These are phyloP conservation scores for Aspidiotus rigidus DNA, from an alignment of 2,888 invertebrate genomes.

Conservation along the genomic window DNA sequence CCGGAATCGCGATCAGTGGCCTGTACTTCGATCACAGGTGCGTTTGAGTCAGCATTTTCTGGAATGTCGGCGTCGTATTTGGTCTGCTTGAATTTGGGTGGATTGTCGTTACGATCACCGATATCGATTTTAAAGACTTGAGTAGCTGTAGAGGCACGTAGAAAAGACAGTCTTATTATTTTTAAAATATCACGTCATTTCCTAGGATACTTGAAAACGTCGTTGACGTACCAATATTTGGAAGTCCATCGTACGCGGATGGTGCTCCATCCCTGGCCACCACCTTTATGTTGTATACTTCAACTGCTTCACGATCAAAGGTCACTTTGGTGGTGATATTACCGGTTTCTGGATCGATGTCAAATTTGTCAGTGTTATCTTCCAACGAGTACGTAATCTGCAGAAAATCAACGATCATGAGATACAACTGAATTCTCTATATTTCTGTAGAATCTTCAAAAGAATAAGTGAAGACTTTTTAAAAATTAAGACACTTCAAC, in stretches of 20 bases:
- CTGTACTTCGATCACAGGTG: slow-evolving; percentile 74
- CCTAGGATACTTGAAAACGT: background rate
- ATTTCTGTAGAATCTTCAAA: too few species aligned
- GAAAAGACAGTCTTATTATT: background rate
- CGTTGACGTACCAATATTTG: slow-evolving; percentile 53
- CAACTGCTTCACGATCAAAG: slow-evolving; percentile 79
- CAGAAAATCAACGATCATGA: background rate
- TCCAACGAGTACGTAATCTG: slow-evolving; percentile 64
- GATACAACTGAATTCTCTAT: too few species aligned
- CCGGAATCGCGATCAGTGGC: slow-evolving; percentile 80
- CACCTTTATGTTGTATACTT: slow-evolving; percentile 80
- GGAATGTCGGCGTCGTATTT: slow-evolving; percentile 64
- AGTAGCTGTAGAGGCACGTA: slow-evolving; percentile 46
- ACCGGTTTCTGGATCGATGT: slow-evolving; percentile 75
- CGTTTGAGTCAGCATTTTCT: slow-evolving; percentile 75
- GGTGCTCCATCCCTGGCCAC: slow-evolving; percentile 83
- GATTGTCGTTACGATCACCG: slow-evolving; percentile 92
- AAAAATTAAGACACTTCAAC: too few species aligned
- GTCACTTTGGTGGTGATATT: slow-evolving; percentile 70
- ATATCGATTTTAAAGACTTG: slow-evolving; percentile 84
- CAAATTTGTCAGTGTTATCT: slow-evolving; percentile 62
- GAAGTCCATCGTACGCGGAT: slow-evolving; percentile 63
- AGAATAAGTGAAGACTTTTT: too few species aligned
- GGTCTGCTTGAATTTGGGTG: slow-evolving; percentile 73
- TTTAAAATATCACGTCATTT: background rate